Evolutionary conservation across 2,113 vertebrate genomes (phyloP).

Genomic region (Gymnarchus niloticus): DNA sequence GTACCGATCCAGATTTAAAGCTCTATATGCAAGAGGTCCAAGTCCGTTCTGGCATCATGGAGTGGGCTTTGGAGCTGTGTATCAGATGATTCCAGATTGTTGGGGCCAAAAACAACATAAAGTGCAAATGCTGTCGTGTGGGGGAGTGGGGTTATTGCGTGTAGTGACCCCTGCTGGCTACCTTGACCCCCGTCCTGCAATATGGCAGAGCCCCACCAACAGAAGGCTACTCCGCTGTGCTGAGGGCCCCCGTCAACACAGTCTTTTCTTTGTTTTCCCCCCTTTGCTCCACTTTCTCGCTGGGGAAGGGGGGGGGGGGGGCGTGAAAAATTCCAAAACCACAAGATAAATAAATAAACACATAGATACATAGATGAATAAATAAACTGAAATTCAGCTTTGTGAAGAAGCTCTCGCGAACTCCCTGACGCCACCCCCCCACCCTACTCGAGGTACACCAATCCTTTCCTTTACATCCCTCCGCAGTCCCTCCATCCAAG

Average conservation of each 20-base stretch:
- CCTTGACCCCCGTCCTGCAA: too few species aligned
- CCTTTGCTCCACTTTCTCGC: slow-evolving; percentile 7
- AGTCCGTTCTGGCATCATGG: neutral
- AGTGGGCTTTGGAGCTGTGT: neutral
- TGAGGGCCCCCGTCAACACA: neutral
- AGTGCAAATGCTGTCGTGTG: neutral
- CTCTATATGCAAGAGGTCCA: neutral
- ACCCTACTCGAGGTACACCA: too few species aligned
- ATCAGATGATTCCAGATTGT: slow-evolving; percentile 22
- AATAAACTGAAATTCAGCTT: neutral
- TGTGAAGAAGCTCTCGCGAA: neutral
- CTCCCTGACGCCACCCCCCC: neutral
- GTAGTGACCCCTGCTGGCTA: neutral
- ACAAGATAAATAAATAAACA: neutral
- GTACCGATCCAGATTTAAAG: neutral
- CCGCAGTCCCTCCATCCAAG: slow-evolving; percentile 36
- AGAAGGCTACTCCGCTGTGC: too few species aligned
- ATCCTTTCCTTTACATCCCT: slow-evolving; percentile 38
- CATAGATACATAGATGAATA: neutral
- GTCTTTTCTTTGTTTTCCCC: slow-evolving; percentile 19
- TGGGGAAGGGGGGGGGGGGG: neutral
- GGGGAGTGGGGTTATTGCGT: neutral
- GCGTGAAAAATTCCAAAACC: slow-evolving; percentile 17
- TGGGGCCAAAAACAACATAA: slow-evolving; percentile 11
- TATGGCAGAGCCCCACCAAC: neutral